A percentile compares a stretch with the other conserved stretches of the same genome.
Conservation (phyloP, 2,113 vertebrate genomes). For the Melanocharis versteri region DNA sequence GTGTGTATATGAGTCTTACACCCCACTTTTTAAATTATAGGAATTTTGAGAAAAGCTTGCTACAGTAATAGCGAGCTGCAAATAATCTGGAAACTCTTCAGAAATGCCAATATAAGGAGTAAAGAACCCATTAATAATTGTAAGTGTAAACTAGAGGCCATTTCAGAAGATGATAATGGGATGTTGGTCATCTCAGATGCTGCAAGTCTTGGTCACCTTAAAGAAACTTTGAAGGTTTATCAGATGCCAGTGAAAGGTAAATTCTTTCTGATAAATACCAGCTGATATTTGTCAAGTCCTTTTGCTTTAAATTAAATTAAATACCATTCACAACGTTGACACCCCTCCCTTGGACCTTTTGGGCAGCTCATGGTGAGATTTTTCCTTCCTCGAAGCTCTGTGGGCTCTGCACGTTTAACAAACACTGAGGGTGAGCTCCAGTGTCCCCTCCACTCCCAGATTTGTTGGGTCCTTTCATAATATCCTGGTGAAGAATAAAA, state of each 20-base stretch:
- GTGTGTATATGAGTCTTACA: background rate
- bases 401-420: background rate
- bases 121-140: conserved; percentile 34
- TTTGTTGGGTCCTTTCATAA: rapidly evolving
- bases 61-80: background rate
- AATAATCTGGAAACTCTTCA: conserved; percentile 52
- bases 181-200: conserved; percentile 27
- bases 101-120: conserved; percentile 11
- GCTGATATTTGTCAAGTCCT: background rate
- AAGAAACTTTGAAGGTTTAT: conserved; percentile 38
- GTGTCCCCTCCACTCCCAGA: background rate
- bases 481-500: background rate
- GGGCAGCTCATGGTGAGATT: background rate
- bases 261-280: background rate
- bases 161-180: background rate
- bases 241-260: conserved; percentile 49
- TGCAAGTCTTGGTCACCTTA: conserved; percentile 28
- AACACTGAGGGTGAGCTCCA: background rate
- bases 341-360: background rate
- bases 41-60: conserved; percentile 42
- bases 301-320: background rate
- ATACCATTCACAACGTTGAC: background rate
- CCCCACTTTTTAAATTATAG: conserved; percentile 54
- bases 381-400: background rate
- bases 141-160: background rate